Evolutionary conservation across 2,113 vertebrate genomes (phyloP), one percentile per base, ranked within the genome.

Genomic region (Hiodon tergisus): DNA sequence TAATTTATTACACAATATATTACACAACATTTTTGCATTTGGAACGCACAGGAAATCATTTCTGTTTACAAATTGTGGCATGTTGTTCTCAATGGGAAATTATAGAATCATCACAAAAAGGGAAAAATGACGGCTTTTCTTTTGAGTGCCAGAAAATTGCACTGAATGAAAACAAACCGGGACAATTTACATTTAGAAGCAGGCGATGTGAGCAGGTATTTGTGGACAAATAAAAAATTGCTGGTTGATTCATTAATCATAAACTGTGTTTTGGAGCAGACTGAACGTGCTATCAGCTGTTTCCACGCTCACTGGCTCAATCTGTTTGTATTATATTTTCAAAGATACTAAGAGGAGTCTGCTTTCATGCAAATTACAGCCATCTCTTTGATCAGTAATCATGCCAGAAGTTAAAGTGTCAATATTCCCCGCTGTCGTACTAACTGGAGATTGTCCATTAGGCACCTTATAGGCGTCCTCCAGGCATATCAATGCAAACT

Each of bases 281-380:
- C 70, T 66, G 61, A 68, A 71, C 71, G 67, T 55, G 3, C 31
- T 67, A n/a, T 62, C 47, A 67, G 67, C 50, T 16, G 63, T 69
- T 75, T 77, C 31, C 57, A 9, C 13, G 13, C 50, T 47, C 8
- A 31, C 52, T 69, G 71, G 66, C 63, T 48, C 16, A 55, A 60
- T 65, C 63, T 62, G 5, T n/a, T 51, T 68, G 58, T 65, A 71
- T 71, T 80, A 74, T 17, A 54, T 77, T 80, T 71, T 77, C 9
- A 71, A 77, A 71, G 71, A 73, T 53, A 66, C 9, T 3, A 5
- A 54, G 68, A 62, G 4, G 58, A 51, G n/a, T 55, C 58, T 50
- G 65, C 52, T 62, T 78, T 69, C 55, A 65, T 71, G 47, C 59
- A 68, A 66, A 66, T 71, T 11, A 71, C 50, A 14, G 62, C 60